A percentile compares a stretch with the other conserved stretches of the same genome.
Conservation (phyloP, 2,797 vertebrate species). For the Amblyopsis hoosieri region DNA sequence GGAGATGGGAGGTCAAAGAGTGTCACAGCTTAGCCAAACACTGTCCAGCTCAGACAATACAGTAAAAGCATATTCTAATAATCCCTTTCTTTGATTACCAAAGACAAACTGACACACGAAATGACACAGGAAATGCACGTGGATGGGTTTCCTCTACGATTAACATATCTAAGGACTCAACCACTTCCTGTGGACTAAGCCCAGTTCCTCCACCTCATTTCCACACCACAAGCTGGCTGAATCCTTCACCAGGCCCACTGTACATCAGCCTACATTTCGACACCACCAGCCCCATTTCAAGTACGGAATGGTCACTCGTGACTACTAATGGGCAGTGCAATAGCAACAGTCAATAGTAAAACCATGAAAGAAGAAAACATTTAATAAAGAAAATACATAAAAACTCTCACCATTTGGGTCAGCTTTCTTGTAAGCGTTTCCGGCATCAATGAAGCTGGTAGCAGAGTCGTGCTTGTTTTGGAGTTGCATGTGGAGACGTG, state of each 20-base stretch:
- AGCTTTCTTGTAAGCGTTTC: constrained; percentile 96
- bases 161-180: no score
- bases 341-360: no score
- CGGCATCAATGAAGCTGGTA: constrained; percentile 95
- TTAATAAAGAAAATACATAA: no score
- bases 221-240: neutral
- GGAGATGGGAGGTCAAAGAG: constrained; percentile 11
- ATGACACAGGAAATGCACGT: neutral
- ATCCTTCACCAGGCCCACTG: neutral
- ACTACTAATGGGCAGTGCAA: no score
- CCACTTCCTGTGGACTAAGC: neutral
- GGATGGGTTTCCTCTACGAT: neutral
- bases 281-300: neutral
- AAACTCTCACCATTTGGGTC: constrained; percentile 90
- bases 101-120: neutral
- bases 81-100: neutral
- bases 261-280: neutral
- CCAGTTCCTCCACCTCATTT: neutral
- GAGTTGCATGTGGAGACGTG: constrained; percentile 95
- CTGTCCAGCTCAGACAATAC: neutral
- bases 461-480: constrained; percentile 98
- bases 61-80: neutral
- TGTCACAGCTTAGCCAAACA: neutral
- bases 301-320: no score
- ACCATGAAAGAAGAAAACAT: no score